A percentile compares a stretch with the other conserved stretches of the same genome.
phyloP scores from a whole-genome alignment of 2,888 invertebrate genomes.

The Ormyrus nitidulus region DNA sequence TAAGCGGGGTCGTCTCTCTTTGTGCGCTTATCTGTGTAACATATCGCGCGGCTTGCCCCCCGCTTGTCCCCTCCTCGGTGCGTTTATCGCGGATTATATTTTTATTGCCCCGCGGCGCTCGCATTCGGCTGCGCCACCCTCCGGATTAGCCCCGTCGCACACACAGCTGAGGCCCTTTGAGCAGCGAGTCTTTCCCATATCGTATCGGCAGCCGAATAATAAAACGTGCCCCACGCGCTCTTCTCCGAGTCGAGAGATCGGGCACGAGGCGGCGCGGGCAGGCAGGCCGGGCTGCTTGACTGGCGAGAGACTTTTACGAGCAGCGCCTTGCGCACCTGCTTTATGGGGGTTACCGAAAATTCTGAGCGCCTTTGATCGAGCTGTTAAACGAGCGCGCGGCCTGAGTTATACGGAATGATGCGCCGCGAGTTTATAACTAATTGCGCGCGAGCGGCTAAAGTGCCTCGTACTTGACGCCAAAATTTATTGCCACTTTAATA shows the following conservation, averaged over 20 bases:
- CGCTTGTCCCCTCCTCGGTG: conserved; percentile 38
- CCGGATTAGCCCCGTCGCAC: conserved; percentile 65
- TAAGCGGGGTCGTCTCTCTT: conserved; percentile 46
- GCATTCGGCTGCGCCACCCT: conserved; percentile 6
- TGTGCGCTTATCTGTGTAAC: conserved; percentile 14
- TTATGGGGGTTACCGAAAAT: conserved; percentile 38
- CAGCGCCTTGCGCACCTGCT: conserved; percentile 44
- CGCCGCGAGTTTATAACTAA: conserved; percentile 49
- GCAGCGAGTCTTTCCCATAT: conserved; percentile 3
- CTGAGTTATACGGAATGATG: conserved; percentile 1
- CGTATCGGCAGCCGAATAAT: conserved; percentile 29
- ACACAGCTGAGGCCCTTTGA: conserved; percentile 64
- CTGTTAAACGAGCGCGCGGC: conserved; percentile 24
- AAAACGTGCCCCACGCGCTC: conserved; percentile 16
- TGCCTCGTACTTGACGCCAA: conserved; percentile 23
- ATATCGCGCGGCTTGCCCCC: background rate
- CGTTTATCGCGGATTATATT: conserved; percentile 67
- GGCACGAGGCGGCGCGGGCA: background rate
- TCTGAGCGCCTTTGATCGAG: conserved; percentile 49
- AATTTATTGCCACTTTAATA: conserved; percentile 51
- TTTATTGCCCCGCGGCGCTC: conserved; percentile 61
- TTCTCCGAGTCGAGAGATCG: conserved; percentile 25
- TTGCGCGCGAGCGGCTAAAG: conserved; percentile 27
- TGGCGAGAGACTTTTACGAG: conserved; percentile 45
- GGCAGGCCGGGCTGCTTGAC: background rate